These are phyloP conservation scores for Neosilurus hyrtlii DNA, from an alignment of 2,797 vertebrate species.

Conservation along the genomic window DNA sequence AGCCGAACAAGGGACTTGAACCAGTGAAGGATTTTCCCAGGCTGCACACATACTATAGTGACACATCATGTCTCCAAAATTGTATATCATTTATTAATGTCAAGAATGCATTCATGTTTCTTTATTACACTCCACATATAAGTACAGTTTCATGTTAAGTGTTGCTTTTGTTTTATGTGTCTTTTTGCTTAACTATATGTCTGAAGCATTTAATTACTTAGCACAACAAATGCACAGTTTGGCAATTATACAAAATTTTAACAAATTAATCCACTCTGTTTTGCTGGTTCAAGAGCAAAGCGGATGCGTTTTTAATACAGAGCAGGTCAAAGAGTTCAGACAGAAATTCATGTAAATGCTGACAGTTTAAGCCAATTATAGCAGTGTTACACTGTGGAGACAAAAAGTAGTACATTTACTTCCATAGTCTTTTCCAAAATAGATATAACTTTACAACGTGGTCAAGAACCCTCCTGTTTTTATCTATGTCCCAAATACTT, in stretches of 20 bases:
- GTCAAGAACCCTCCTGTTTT: background rate
- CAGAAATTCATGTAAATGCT: background rate
- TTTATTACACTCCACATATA: background rate
- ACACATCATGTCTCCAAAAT: background rate
- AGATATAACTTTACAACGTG: background rate
- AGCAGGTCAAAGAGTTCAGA: background rate
- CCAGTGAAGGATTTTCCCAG: slow-evolving; percentile 2
- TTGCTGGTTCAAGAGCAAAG: background rate
- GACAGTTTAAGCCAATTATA: background rate
- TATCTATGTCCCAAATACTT: background rate
- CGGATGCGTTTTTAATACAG: background rate
- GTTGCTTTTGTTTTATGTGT: slow-evolving; percentile 37
- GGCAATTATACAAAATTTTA: background rate
- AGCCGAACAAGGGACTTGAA: no score
- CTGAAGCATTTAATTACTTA: background rate
- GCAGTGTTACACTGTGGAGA: background rate
- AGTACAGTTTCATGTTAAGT: slow-evolving; percentile 41
- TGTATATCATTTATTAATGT: slow-evolving; percentile 16
- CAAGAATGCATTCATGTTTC: background rate
- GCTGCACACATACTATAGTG: background rate
- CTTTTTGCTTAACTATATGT: slow-evolving; percentile 9
- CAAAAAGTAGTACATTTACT: background rate
- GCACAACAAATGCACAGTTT: slow-evolving; percentile 18
- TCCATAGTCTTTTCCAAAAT: background rate
- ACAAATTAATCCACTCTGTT: slow-evolving; percentile 4